Conservation (phyloP, 2,113 vertebrate species). For the Serinus canaria region DNA sequence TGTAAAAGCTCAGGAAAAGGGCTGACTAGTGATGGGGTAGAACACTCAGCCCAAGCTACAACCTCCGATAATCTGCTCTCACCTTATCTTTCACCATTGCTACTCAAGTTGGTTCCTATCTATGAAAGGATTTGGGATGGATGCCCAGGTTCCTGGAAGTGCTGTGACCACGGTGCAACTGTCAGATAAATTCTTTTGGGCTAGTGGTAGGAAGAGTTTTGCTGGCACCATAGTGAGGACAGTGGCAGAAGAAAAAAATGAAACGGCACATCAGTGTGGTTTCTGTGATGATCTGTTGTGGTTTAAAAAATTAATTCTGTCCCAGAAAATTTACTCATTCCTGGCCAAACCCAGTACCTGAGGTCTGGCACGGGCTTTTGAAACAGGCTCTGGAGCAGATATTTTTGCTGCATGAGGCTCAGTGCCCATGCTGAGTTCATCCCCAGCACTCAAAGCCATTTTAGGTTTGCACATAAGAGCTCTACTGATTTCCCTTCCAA, state of each 20-base stretch:
- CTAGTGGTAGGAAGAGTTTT: not conserved
- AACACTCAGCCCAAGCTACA: not conserved
- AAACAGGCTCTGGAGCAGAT: not conserved
- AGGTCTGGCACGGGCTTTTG: not conserved
- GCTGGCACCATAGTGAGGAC: not conserved
- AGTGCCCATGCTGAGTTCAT: not conserved
- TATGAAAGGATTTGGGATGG: not conserved
- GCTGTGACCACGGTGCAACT: not conserved
- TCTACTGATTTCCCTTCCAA: not conserved
- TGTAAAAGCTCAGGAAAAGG: not conserved
- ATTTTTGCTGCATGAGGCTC: not conserved
- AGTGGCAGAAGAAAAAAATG: not conserved
- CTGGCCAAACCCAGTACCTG: not conserved
- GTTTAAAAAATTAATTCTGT: not conserved
- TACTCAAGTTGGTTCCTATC: not conserved
- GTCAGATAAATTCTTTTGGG: not conserved
- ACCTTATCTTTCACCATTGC: not conserved
- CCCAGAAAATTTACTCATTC: not conserved
- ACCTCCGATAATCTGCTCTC: not conserved
- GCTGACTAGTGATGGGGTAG: rapidly evolving
- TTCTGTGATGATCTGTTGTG: not conserved
- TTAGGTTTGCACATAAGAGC: not conserved
- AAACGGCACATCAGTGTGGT: not conserved
- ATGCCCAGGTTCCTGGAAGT: not conserved
- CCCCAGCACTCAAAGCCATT: not conserved